phyloP scores from a whole-genome alignment of 2,888 invertebrate species.

The Elysia crispata region DNA sequence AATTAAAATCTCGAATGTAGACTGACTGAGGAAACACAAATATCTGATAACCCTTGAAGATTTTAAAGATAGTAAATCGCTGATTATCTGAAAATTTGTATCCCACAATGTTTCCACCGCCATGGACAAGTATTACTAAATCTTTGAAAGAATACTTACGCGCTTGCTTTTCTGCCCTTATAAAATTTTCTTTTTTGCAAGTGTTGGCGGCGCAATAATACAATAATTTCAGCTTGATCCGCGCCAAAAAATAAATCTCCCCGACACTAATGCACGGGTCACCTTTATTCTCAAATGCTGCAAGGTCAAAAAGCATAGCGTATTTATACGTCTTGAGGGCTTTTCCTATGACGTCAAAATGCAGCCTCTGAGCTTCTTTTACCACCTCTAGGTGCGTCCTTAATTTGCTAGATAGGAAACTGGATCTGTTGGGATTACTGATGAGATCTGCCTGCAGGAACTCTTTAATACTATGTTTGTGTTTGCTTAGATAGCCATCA shows the following conservation, averaged over 20 bases:
- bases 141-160: conserved; percentile 20
- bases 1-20: not conserved
- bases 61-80: conserved; percentile 23
- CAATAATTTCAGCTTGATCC: conserved; percentile 36
- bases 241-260: conserved; percentile 45
- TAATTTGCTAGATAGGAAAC: conserved; percentile 41
- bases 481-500: not conserved
- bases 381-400: conserved; percentile 47
- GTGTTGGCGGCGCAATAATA: conserved; percentile 42
- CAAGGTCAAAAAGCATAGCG: conserved; percentile 52
- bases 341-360: conserved; percentile 44
- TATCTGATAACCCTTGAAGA: conserved; percentile 40
- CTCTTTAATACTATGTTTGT: not conserved
- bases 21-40: conserved; percentile 54
- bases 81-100: conserved; percentile 36
- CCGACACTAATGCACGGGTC: conserved; percentile 53
- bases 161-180: conserved; percentile 5
- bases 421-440: conserved; percentile 15
- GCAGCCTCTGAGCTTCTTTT: conserved; percentile 51
- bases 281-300: conserved; percentile 54
- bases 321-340: conserved; percentile 46
- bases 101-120: conserved; percentile 54
- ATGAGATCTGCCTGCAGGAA: conserved; percentile 12
- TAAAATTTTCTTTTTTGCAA: conserved; percentile 15
- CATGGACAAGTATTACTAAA: conserved; percentile 51